A percentile compares a stretch with the other conserved stretches of the same genome.
Conservation (phyloP, 1,140 invertebrate genomes). For the Drosophila ohnishii region DNA sequence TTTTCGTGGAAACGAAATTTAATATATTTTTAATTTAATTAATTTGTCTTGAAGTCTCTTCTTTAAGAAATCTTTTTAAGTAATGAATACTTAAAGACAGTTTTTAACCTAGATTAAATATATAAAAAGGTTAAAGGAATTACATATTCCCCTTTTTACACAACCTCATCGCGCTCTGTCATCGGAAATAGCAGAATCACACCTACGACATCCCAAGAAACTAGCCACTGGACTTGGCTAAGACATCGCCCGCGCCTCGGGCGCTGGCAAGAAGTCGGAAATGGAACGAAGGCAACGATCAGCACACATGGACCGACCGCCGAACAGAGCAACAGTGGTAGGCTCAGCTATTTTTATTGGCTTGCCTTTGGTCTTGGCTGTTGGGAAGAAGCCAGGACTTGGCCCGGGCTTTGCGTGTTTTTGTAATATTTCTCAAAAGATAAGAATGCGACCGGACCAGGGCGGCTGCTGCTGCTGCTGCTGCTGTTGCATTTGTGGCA, state of each 20-base stretch:
- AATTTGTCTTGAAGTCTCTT: neutral
- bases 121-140: neutral
- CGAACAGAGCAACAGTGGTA: constrained; percentile 15
- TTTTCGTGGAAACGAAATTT: neutral
- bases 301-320: constrained; percentile 8
- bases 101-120: neutral
- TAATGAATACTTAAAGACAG: no score
- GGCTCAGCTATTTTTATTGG: constrained; percentile 47
- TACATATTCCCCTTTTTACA: neutral
- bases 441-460: constrained; percentile 81
- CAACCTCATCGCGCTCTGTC: neutral
- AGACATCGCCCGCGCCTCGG: constrained; percentile 23
- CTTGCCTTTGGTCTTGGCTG: constrained; percentile 26
- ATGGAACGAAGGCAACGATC: constrained; percentile 19
- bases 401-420: constrained; percentile 77
- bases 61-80: neutral
- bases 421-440: constrained; percentile 83
- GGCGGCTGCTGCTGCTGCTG: constrained; percentile 34
- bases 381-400: constrained; percentile 12
- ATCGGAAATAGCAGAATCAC: constrained; percentile 21
- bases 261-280: constrained; percentile 20
- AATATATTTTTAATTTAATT: neutral
- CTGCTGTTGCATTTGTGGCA: constrained; percentile 30
- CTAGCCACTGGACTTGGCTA: constrained; percentile 14
- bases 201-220: constrained; percentile 15